Evolutionary conservation across 2,888 invertebrate genomes (phyloP), one percentile per base, ranked within the genome.

Genomic region (Apoderus coryli): DNA sequence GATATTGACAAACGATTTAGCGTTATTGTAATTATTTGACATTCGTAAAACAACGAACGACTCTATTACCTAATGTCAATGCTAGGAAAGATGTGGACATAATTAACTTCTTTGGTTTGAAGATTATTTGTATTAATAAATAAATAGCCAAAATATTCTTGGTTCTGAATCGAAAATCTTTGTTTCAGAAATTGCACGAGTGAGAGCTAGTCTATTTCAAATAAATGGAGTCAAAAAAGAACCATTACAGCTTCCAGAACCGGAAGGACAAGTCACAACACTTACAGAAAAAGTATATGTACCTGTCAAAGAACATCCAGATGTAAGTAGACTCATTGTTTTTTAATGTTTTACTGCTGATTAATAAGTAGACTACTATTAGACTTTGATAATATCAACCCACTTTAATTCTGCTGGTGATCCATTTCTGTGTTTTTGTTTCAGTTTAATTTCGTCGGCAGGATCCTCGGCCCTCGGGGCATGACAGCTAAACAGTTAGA

Each of bases 401-500:
- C 19, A n/a, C n/a, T n/a, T 7, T 19, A 6, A 19, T 19, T n/a
- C 19, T 19, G 19, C 6, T 16, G 11, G 5, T n/a, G n/a, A n/a
- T n/a, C n/a, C n/a, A n/a, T n/a, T n/a, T 19, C 19, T n/a, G 19
- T 19, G 6, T 31, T 32, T 55, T 53, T 45, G 46, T 81, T 86
- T 39, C 78, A 98, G 96, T 98, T 96, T 67, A 99, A 99, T 69
- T 99, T 99, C 64, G 98, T 99, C 53, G 98, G 98, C 54, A 76
- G 98, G 67, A 98, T 99, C 67, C 70, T 99, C 56, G 98, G 98
- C 31, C 98, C 98, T 44, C 75, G 98, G 50, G 98, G 98, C 47
- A 98, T 98, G 96, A 99, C 98, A 44, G 96, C 98, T 31, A 98
- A 98, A 67, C 96, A 98, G 69, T 67, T 98, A 60, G 98, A 98